phyloP scores from a whole-genome alignment of 1,140 invertebrate species.

The Platorchestia sp. region DNA sequence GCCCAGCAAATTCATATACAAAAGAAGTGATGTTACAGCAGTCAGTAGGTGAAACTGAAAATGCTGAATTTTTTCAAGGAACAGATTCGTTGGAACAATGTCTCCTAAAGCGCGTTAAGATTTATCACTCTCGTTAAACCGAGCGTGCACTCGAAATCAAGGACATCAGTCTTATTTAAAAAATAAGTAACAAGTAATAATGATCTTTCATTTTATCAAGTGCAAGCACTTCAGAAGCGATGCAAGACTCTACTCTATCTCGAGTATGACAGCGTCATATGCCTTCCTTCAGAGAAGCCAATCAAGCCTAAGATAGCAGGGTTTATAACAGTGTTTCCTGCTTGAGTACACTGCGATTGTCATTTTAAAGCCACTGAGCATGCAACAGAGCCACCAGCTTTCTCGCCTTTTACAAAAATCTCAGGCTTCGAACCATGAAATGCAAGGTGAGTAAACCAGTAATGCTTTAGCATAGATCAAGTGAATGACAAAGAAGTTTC shows the following conservation, averaged over 20 bases:
- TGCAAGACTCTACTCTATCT: not conserved
- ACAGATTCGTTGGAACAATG: not conserved
- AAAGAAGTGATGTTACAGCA: not conserved
- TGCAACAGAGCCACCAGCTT: not conserved
- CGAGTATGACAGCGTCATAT: not conserved
- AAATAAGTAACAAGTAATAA: not conserved
- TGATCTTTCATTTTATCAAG: not conserved
- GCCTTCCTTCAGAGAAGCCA: not conserved
- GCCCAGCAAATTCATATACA: not conserved
- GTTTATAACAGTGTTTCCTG: not conserved
- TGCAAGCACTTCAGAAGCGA: not conserved
- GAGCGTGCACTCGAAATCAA: not conserved
- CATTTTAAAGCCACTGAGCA: not conserved
- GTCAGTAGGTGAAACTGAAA: not conserved
- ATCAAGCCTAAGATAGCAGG: not conserved
- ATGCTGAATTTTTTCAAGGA: not conserved
- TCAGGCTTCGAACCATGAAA: not conserved
- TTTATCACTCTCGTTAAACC: not conserved
- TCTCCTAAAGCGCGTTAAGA: not conserved
- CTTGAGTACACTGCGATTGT: not conserved
- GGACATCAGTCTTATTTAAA: slow-evolving; percentile 3
- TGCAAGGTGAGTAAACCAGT: not conserved
- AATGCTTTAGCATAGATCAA: not conserved
- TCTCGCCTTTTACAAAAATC: not conserved
- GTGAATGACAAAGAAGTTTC: too few relatives aligned